Conservation (phyloP, 1,140 invertebrate species). For the Globodera ellingtonae region DNA sequence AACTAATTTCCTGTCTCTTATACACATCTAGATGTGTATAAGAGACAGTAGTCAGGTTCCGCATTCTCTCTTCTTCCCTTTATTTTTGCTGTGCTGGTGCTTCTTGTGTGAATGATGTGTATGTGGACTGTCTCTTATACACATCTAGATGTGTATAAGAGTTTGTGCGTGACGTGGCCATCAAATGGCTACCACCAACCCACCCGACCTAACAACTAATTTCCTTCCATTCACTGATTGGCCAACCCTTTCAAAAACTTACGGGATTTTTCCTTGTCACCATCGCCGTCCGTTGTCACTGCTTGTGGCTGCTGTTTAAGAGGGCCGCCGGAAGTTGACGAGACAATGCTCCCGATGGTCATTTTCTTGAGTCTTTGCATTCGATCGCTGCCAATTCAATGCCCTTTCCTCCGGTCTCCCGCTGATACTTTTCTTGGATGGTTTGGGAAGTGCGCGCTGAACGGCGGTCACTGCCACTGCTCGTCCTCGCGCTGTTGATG, state of each 20-base stretch:
- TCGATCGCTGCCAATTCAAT: background rate
- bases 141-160: too few relatives aligned
- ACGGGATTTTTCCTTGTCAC: background rate
- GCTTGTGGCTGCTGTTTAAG: background rate
- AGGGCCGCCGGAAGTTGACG: background rate
- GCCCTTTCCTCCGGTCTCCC: background rate
- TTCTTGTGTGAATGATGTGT: too few relatives aligned
- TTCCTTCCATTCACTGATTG: background rate
- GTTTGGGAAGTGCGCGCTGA: background rate
- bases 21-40: too few relatives aligned
- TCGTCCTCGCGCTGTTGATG: background rate
- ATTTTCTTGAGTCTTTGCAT: constrained; percentile 15
- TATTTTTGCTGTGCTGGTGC: too few relatives aligned
- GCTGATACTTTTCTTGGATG: background rate
- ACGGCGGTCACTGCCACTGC: background rate
- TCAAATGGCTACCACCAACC: too few relatives aligned
- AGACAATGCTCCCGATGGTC: constrained; percentile 10
- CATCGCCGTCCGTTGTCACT: background rate
- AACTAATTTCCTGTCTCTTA: too few relatives aligned
- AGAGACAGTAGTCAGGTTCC: too few relatives aligned
- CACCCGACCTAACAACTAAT: background rate
- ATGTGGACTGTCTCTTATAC: too few relatives aligned
- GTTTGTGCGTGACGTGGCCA: too few relatives aligned
- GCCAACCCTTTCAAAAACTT: background rate
- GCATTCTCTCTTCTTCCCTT: too few relatives aligned